phyloP scores from a whole-genome alignment of 2,888 invertebrate genomes.

The Norana najaformis region DNA sequence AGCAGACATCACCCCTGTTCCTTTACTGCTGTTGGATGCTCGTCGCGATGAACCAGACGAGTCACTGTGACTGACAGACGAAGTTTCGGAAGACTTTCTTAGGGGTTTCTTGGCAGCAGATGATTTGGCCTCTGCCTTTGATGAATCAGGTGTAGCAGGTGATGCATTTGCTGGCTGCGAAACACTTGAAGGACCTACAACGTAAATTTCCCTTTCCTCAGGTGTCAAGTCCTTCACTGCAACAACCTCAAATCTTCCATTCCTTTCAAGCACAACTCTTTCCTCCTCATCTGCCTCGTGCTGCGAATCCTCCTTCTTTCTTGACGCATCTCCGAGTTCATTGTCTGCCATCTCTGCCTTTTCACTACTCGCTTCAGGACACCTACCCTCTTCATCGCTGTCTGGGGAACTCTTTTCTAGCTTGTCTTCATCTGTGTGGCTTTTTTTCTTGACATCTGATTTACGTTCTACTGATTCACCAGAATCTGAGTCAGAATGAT shows the following conservation, averaged over 20 bases:
- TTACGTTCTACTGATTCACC: neutral
- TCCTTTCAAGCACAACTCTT: conserved; percentile 56
- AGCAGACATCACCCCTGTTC: neutral
- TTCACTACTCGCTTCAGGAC: neutral
- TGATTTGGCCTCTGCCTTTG: conserved; percentile 46
- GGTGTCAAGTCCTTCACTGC: conserved; percentile 54
- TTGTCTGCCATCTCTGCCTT: neutral
- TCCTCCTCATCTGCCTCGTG: conserved; percentile 37
- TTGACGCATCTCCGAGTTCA: neutral
- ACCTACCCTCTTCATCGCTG: too few species aligned
- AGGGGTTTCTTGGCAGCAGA: conserved; percentile 19
- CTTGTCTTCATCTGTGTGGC: neutral
- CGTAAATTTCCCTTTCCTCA: conserved; percentile 42
- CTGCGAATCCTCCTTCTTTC: neutral
- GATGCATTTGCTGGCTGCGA: conserved; percentile 24
- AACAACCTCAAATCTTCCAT: conserved; percentile 57
- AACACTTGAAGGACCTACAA: neutral
- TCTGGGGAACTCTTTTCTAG: neutral
- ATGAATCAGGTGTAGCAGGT: conserved; percentile 50
- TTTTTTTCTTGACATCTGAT: neutral
- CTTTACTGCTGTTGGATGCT: neutral
- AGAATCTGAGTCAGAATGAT: neutral
- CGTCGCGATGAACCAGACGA: neutral
- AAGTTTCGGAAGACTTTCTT: conserved; percentile 45
- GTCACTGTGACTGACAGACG: conserved; percentile 49